A percentile compares a stretch with the other conserved stretches of the same genome.
Evolutionary conservation across 2,888 invertebrate species (phyloP).

Genomic region (Coelopa pilipes): DNA sequence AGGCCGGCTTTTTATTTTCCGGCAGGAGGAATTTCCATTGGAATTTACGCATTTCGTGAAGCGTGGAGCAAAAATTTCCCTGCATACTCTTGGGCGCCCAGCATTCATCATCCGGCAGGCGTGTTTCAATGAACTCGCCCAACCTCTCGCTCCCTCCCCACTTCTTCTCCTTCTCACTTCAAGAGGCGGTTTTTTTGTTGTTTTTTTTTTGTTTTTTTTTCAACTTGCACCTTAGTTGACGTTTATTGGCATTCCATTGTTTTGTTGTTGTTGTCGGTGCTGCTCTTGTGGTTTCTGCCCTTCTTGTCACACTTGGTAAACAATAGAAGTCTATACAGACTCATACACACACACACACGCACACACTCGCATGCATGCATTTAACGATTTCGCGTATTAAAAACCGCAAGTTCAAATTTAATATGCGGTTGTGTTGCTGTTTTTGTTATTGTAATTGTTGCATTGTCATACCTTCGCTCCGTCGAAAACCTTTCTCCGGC

Average conservation of each 20-base stretch:
- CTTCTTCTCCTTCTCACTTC: neutral
- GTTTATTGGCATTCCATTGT: neutral
- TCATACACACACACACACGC: neutral
- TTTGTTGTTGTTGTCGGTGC: neutral
- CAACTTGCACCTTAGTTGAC: neutral
- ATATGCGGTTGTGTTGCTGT: conserved; percentile 2
- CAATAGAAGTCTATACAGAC: conserved; percentile 7
- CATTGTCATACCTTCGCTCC: conserved; percentile 1
- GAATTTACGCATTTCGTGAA: no score
- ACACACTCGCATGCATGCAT: no score
- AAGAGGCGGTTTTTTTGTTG: neutral
- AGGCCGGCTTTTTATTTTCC: no score
- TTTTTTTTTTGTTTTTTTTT: neutral
- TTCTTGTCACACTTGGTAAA: conserved; percentile 22
- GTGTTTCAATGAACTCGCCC: neutral
- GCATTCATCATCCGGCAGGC: neutral
- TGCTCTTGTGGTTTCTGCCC: neutral
- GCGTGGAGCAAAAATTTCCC: no score
- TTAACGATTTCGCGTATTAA: neutral
- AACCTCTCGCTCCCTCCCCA: neutral
- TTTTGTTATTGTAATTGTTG: conserved; percentile 1
- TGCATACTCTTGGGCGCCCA: no score
- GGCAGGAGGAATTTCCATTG: no score
- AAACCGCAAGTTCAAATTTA: conserved; percentile 1
- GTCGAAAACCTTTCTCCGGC: conserved; percentile 26